Evolutionary conservation across 2,888 invertebrate genomes (phyloP).

Genomic region (Gastrophysa polygoni): DNA sequence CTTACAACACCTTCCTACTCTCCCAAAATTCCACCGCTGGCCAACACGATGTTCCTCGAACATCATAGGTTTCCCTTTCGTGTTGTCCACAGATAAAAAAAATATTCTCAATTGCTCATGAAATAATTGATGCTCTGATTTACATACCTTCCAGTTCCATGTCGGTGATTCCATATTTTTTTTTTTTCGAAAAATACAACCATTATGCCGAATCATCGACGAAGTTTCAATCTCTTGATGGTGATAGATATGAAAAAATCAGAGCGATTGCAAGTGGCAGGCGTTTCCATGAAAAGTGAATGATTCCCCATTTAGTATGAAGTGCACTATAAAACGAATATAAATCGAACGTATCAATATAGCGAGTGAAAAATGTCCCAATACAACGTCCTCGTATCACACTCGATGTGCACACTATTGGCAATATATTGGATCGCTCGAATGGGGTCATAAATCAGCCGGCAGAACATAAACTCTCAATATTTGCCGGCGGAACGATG

Average conservation of each 20-base stretch:
- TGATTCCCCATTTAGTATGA: background rate
- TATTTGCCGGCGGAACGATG: constrained; percentile 45
- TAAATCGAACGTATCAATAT: constrained; percentile 24
- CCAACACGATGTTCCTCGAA: no score
- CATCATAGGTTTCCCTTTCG: no score
- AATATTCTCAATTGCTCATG: no score
- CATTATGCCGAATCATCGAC: no score
- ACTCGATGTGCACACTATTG: constrained; percentile 26
- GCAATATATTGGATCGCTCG: constrained; percentile 31
- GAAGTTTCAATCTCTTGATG: no score
- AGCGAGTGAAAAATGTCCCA: constrained; percentile 24
- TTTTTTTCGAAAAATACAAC: no score
- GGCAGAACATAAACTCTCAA: constrained; percentile 45
- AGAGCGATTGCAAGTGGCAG: background rate
- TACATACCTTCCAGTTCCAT: no score
- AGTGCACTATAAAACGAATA: constrained; percentile 14
- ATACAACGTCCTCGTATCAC: constrained; percentile 25
- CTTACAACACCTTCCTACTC: no score
- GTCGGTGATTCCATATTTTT: no score
- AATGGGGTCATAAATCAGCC: constrained; percentile 40
- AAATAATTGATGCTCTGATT: no score
- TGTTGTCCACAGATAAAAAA: no score
- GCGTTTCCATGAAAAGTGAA: background rate
- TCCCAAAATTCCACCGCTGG: no score
- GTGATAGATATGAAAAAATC: background rate